Percentiles rank a stretch among this genome's conserved stretches.
phyloP scores from a whole-genome alignment of 2,888 invertebrate species.

The Cantharis rustica region DNA sequence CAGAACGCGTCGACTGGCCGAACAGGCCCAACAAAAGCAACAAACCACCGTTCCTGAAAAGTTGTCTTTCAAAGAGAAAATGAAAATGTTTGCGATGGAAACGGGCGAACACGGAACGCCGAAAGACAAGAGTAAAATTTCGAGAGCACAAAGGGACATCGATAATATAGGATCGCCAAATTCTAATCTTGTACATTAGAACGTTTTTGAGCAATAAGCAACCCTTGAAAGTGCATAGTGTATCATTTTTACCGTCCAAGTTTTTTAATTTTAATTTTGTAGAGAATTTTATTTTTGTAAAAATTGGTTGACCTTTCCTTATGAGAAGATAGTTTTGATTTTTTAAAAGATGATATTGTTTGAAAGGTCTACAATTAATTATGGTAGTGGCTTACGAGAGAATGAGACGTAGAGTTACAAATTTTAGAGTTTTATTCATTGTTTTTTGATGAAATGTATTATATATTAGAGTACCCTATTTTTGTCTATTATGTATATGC shows the following conservation, averaged over 20 bases:
- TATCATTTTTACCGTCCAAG: conserved; percentile 27
- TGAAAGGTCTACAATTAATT: conserved; percentile 28
- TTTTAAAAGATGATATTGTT: neutral
- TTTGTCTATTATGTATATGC: conserved; percentile 40
- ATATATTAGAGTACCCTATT: conserved; percentile 46
- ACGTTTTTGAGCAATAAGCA: conserved; percentile 12
- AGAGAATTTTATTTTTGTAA: conserved; percentile 5
- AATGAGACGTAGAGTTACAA: conserved; percentile 30
- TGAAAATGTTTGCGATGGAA: conserved; percentile 99
- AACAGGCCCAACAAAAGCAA: conserved; percentile 68
- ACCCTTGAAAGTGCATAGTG: neutral
- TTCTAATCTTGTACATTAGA: conserved; percentile 44
- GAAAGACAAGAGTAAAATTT: conserved; percentile 94
- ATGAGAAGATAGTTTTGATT: neutral
- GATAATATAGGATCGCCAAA: conserved; percentile 66
- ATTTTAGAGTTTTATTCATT: conserved; percentile 35
- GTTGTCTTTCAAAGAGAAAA: conserved; percentile 96
- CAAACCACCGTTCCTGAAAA: conserved; percentile 81
- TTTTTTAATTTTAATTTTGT: conserved; percentile 9
- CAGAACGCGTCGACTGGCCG: conserved; percentile 82
- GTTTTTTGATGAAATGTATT: conserved; percentile 38
- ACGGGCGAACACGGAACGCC: conserved; percentile 92
- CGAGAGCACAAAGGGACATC: conserved; percentile 92
- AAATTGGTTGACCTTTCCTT: conserved; percentile 9
- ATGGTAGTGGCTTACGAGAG: conserved; percentile 46